Evolutionary conservation across 1,140 invertebrate genomes (phyloP), one percentile per base, ranked within the genome.

Genomic region (Brachionus calyciflorus): DNA sequence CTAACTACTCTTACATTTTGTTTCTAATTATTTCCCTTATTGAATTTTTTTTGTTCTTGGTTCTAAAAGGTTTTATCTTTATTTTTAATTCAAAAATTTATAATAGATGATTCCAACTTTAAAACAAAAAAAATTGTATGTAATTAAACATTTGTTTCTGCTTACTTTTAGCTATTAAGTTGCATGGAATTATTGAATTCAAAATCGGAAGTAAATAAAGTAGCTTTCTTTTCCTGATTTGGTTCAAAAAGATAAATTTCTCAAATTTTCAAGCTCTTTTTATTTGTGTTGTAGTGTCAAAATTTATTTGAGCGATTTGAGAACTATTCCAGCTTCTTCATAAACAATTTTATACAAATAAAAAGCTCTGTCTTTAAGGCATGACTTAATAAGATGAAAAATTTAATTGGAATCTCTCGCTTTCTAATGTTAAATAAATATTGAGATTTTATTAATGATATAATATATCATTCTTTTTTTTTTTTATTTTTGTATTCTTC

Each of bases 21-120:
- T 60, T 60, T 60, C 55, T 60, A 60, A 60, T 60, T 60, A 60
- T 60, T 60, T 60, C 55, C 55, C 55, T 60, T 60, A 60, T 60
- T 60, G 17, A 17, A 33, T 60, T 28, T 37, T 37, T 37, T 3
- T 37, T 37, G n/a, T n/a, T n/a, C n/a, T n/a, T n/a, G n/a, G n/a
- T n/a, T n/a, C n/a, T n/a, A n/a, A n/a, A 37, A 37, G 33, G 33
- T 37, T 37, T 37, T 37, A 37, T 37, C 33, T 37, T 60, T 33
- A 33, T 14, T 60, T 60, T 37, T 33, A 60, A 12, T 33, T 37
- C 53, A 14, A 26, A 60, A 60, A 60, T 2, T 33, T 60, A 26
- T 60, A 33, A 60, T 60, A 60, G 55, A 60, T 60, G 28, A 37
- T 60, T 60, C 9, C 14, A 37, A 37, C 19, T 33, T 33, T 10